phyloP scores from a whole-genome alignment of 2,113 vertebrate species.

The Lota lota region DNA sequence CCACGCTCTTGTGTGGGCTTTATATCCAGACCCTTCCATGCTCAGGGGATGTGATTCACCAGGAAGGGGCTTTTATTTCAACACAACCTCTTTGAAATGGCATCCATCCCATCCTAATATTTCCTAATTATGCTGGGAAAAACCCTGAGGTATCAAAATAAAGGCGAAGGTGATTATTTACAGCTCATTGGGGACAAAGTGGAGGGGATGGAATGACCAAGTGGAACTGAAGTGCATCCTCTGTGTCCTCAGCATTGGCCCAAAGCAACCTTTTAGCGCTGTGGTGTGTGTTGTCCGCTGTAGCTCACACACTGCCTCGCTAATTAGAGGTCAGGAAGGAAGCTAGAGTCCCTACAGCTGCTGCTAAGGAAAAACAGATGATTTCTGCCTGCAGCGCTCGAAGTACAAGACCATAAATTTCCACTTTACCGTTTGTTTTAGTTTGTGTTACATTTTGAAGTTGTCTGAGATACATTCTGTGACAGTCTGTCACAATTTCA shows the following conservation, averaged over 20 bases:
- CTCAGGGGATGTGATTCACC: slow-evolving; percentile 14
- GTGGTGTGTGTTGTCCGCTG: slow-evolving; percentile 49
- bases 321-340: slow-evolving; percentile 62
- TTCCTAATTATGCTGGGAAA: slow-evolving; percentile 57
- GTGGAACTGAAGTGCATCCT: slow-evolving; percentile 35
- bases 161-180: too few relatives aligned
- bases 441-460: background rate
- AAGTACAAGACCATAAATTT: slow-evolving; percentile 5
- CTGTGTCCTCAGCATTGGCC: slow-evolving; percentile 56
- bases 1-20: too few relatives aligned
- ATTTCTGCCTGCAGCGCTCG: slow-evolving; percentile 19
- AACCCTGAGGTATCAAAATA: slow-evolving; percentile 26
- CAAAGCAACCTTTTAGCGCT: slow-evolving; percentile 53
- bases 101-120: slow-evolving; percentile 50
- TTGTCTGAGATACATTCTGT: too few relatives aligned
- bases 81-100: slow-evolving; percentile 34
- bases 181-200: background rate
- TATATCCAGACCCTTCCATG: too few relatives aligned
- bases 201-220: slow-evolving; percentile 45
- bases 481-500: too few relatives aligned
- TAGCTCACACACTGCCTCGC: slow-evolving; percentile 34
- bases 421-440: slow-evolving; percentile 14
- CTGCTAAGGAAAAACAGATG: slow-evolving; percentile 36
- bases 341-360: slow-evolving; percentile 18
- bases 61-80: slow-evolving; percentile 17